phyloP scores from a whole-genome alignment of 2,113 vertebrate species.

The Ptilorrhoa leucosticta region DNA sequence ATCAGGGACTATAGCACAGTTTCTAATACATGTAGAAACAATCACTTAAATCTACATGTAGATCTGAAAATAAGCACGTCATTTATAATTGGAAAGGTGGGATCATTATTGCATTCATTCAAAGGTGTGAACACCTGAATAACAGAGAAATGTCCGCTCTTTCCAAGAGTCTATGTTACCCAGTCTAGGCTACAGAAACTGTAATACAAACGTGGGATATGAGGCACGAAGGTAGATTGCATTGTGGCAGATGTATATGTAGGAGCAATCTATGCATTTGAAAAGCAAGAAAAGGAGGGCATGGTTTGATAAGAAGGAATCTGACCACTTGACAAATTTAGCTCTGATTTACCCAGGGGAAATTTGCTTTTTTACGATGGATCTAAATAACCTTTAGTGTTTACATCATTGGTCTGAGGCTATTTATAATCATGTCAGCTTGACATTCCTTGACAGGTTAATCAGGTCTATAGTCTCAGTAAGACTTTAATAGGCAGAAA shows the following conservation, averaged over 20 bases:
- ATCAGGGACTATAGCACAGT: not conserved
- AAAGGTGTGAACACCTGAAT: not conserved
- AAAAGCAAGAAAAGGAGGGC: not conserved
- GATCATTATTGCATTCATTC: not conserved
- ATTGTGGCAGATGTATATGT: not conserved
- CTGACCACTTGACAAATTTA: not conserved
- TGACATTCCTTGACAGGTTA: not conserved
- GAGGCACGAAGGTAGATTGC: not conserved
- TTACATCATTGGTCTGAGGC: not conserved
- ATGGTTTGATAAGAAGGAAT: not conserved
- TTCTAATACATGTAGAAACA: not conserved
- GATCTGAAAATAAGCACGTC: not conserved
- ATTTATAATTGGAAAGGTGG: not conserved
- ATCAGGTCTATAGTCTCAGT: not conserved
- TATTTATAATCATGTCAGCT: not conserved
- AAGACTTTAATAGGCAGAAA: not conserved
- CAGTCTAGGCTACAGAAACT: not conserved
- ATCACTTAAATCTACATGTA: not conserved
- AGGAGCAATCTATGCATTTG: not conserved
- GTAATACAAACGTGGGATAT: not conserved
- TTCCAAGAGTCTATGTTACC: not conserved
- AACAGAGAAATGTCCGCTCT: not conserved
- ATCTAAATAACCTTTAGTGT: not conserved
- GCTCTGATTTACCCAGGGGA: not conserved
- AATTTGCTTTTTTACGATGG: not conserved